These are phyloP conservation scores for Mellivora capensis DNA, from an alignment of 2,113 vertebrate genomes.

Conservation along the genomic window DNA sequence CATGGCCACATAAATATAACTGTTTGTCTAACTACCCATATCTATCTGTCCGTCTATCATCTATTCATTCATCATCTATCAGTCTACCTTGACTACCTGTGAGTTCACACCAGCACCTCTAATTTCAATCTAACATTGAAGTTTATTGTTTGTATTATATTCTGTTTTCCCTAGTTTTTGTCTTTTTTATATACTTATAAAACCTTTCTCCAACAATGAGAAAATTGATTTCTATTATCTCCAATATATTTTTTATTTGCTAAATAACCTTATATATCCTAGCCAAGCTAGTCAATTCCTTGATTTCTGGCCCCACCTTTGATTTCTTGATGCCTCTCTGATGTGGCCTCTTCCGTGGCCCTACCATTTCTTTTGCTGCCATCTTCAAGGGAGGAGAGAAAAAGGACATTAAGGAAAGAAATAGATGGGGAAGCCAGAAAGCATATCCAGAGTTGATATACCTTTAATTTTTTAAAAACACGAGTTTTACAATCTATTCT, in stretches of 20 bases:
- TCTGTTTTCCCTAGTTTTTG: not conserved
- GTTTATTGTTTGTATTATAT: not conserved
- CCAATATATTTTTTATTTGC: not conserved
- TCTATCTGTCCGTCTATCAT: not conserved
- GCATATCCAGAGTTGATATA: not conserved
- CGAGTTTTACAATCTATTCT: not conserved
- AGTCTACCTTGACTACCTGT: not conserved
- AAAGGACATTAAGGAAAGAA: not conserved
- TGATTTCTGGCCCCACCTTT: not conserved
- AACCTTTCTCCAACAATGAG: not conserved
- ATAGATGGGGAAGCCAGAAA: not conserved
- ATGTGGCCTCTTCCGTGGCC: not conserved
- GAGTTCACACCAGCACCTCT: not conserved
- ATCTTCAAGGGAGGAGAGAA: not conserved
- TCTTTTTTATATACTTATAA: not conserved
- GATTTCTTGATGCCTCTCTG: not conserved
- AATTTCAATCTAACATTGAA: not conserved
- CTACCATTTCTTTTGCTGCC: not conserved
- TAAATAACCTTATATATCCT: not conserved
- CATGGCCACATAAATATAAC: not conserved
- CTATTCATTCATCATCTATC: not conserved
- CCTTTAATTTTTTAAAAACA: not conserved
- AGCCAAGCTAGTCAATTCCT: not conserved
- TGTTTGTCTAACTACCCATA: not conserved
- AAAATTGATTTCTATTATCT: not conserved